Evolutionary conservation across 2,888 invertebrate species (phyloP).

Genomic region (Dolichopus griseipennis): DNA sequence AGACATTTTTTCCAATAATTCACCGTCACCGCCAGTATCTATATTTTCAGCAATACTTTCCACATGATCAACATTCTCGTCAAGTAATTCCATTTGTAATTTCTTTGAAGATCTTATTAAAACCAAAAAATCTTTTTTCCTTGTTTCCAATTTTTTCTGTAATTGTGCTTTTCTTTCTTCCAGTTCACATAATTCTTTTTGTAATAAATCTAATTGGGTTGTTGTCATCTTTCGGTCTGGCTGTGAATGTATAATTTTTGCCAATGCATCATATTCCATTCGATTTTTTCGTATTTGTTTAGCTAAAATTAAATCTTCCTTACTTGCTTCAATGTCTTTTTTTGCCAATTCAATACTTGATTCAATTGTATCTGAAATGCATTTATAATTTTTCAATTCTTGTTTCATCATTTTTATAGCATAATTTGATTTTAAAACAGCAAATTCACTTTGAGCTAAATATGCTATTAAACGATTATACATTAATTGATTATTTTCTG

Average conservation of each 20-base stretch:
- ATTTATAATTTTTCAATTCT: slow-evolving; percentile 73
- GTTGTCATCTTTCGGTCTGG: slow-evolving; percentile 77
- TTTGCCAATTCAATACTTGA: slow-evolving; percentile 71
- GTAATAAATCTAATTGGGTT: slow-evolving; percentile 58
- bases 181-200: slow-evolving; percentile 62
- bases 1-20: slow-evolving; percentile 23
- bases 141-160: slow-evolving; percentile 66
- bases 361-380: slow-evolving; percentile 67
- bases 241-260: slow-evolving; percentile 82
- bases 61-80: slow-evolving; percentile 56
- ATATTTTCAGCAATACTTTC: slow-evolving; percentile 37
- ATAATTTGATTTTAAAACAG: slow-evolving; percentile 72
- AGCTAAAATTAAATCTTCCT: slow-evolving; percentile 69
- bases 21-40: slow-evolving; percentile 46
- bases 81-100: slow-evolving; percentile 62
- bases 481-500: slow-evolving; percentile 58
- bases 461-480: slow-evolving; percentile 75
- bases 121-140: slow-evolving; percentile 85
- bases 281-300: slow-evolving; percentile 82
- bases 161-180: slow-evolving; percentile 62
- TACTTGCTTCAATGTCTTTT: slow-evolving; percentile 70
- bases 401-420: slow-evolving; percentile 74
- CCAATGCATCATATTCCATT: slow-evolving; percentile 87
- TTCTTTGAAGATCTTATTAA: slow-evolving; percentile 82
- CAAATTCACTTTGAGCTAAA: slow-evolving; percentile 79